Evolutionary conservation across 2,797 vertebrate species (phyloP).

Genomic region (Pygocentrus nattereri): DNA sequence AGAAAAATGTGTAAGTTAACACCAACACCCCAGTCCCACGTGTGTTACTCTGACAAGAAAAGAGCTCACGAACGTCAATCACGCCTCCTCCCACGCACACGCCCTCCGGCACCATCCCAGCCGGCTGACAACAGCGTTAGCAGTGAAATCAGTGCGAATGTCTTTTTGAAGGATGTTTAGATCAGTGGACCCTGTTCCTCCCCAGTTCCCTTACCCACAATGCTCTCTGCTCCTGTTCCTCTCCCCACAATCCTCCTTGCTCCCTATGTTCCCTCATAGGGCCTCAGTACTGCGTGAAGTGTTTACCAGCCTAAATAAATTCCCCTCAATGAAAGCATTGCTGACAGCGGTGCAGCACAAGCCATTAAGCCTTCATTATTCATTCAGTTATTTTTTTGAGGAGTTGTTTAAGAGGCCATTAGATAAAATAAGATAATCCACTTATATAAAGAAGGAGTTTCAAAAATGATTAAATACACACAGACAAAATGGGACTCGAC

Average conservation of each 20-base stretch:
- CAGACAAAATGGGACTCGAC: no score
- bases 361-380: no score
- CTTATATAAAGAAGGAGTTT: no score
- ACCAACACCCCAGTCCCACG: slow-evolving; percentile 32
- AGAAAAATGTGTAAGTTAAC: slow-evolving; percentile 32
- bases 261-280: no score
- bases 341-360: no score
- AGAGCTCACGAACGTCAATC: slow-evolving; percentile 45
- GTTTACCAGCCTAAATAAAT: no score
- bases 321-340: no score
- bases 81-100: slow-evolving; percentile 36
- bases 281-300: not conserved
- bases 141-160: not conserved
- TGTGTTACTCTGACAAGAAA: slow-evolving; percentile 51
- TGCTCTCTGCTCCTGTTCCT: slow-evolving; percentile 31
- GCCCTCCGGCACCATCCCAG: slow-evolving; percentile 12
- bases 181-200: slow-evolving; percentile 16
- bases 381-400: no score
- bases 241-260: slow-evolving; percentile 19
- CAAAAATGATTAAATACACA: no score
- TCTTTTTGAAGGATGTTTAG: slow-evolving; percentile 34
- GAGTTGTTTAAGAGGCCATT: no score
- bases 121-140: slow-evolving; percentile 13
- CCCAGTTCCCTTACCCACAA: slow-evolving; percentile 26
- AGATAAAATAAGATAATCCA: no score